phyloP scores from a whole-genome alignment of 2,113 vertebrate species.

The Dascyllus trimaculatus region DNA sequence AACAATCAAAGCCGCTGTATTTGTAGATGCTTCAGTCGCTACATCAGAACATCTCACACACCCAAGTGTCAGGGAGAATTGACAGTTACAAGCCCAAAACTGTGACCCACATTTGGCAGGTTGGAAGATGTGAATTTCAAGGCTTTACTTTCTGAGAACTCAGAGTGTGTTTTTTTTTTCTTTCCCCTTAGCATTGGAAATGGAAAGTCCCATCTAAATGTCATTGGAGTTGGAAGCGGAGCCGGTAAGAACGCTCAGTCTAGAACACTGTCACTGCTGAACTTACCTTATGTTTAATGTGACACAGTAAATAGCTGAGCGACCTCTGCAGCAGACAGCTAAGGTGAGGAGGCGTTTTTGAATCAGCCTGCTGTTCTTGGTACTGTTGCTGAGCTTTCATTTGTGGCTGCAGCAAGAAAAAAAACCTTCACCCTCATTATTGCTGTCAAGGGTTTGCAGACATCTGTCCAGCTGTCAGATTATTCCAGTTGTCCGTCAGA shows the following conservation, averaged over 20 bases:
- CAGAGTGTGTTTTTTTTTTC: not conserved
- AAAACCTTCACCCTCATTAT: conserved; percentile 26
- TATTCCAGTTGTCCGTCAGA: conserved; percentile 37
- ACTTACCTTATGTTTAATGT: conserved; percentile 21
- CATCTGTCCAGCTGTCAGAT: conserved; percentile 32
- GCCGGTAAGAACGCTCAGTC: conserved; percentile 81
- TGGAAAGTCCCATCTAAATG: conserved; percentile 82
- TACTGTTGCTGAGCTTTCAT: not conserved
- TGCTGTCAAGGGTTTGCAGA: conserved; percentile 20
- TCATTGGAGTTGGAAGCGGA: conserved; percentile 91
- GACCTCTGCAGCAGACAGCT: conserved; percentile 26
- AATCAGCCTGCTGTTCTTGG: conserved; percentile 7
- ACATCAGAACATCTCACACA: conserved; percentile 42
- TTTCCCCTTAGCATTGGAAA: conserved; percentile 82
- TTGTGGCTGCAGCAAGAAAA: not conserved
- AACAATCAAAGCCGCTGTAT: conserved; percentile 42
- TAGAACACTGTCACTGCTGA: conserved; percentile 27
- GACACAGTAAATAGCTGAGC: conserved; percentile 31
- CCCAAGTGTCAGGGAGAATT: conserved; percentile 35
- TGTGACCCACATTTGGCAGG: conserved; percentile 50
- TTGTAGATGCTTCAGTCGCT: conserved; percentile 18
- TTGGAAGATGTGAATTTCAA: conserved; percentile 47
- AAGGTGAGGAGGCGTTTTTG: conserved; percentile 35
- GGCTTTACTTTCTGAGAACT: conserved; percentile 30
- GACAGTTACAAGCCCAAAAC: conserved; percentile 53